phyloP scores from a whole-genome alignment of 2,113 vertebrate species.

The Phainopepla nitens region DNA sequence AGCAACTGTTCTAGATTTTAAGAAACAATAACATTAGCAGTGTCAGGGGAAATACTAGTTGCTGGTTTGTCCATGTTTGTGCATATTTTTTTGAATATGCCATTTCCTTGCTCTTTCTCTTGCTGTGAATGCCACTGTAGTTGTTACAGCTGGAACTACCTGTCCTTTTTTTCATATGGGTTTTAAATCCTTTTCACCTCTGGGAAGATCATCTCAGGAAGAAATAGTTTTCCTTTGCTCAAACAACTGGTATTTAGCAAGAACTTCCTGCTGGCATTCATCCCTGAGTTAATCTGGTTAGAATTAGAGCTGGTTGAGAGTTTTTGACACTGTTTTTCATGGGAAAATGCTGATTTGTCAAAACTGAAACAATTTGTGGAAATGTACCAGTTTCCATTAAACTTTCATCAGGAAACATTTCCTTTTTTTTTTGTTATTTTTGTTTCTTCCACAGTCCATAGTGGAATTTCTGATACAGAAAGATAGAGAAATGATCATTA shows the following conservation, averaged over 20 bases:
- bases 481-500: background rate
- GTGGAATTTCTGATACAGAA: background rate
- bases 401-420: slow-evolving; percentile 28
- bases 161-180: background rate
- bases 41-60: background rate
- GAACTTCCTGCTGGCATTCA: slow-evolving; percentile 56
- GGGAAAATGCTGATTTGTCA: slow-evolving; percentile 64
- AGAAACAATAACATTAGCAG: background rate
- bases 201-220: background rate
- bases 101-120: background rate
- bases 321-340: slow-evolving; percentile 53
- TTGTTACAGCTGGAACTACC: background rate
- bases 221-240: slow-evolving; percentile 15
- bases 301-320: slow-evolving; percentile 41
- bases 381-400: slow-evolving; percentile 50
- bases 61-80: background rate
- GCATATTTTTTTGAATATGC: background rate
- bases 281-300: slow-evolving; percentile 48
- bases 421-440: background rate
- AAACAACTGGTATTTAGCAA: slow-evolving; percentile 44
- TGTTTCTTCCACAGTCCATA: background rate
- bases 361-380: slow-evolving; percentile 65
- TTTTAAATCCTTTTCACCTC: slow-evolving; percentile 25
- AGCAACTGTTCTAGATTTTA: background rate
- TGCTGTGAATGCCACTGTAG: background rate